Evolutionary conservation across 1,140 invertebrate genomes (phyloP).

Genomic region (Drosophila sturtevanti): DNA sequence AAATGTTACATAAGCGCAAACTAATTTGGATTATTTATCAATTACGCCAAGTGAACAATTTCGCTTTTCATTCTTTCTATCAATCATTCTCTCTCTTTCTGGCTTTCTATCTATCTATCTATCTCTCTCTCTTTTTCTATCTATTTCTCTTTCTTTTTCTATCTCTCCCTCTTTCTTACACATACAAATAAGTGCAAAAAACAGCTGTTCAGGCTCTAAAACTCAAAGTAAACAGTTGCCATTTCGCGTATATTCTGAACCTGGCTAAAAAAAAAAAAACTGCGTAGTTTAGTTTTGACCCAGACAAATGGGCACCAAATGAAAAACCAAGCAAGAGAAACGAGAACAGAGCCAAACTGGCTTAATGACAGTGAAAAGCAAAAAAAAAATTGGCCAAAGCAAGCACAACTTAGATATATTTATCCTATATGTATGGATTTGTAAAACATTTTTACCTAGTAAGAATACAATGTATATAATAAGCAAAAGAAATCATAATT

Average conservation of each 20-base stretch:
- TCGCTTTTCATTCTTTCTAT: too few species aligned
- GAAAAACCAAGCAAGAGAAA: neutral
- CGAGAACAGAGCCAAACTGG: slow-evolving; percentile 52
- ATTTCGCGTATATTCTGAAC: neutral
- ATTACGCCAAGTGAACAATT: neutral
- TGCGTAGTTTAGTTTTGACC: slow-evolving; percentile 1
- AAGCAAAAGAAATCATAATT: too few species aligned
- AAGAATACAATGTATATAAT: too few species aligned
- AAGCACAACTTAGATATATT: neutral
- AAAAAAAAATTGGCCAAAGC: neutral
- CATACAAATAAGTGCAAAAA: slow-evolving; percentile 3
- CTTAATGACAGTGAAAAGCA: slow-evolving; percentile 28
- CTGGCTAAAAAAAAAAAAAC: slow-evolving; percentile 1
- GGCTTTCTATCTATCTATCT: neutral
- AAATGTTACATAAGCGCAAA: neutral
- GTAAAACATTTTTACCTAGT: too few species aligned
- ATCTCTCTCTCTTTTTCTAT: too few species aligned
- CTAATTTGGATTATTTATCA: neutral
- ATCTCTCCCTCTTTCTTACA: neutral
- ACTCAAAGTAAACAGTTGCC: neutral
- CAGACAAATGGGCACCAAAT: neutral
- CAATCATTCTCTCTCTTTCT: too few species aligned
- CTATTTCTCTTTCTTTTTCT: neutral
- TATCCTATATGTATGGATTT: neutral
- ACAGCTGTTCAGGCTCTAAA: slow-evolving; percentile 27